These are phyloP conservation scores for Morpho deidamia DNA, from an alignment of 2,888 invertebrate genomes.

Conservation along the genomic window DNA sequence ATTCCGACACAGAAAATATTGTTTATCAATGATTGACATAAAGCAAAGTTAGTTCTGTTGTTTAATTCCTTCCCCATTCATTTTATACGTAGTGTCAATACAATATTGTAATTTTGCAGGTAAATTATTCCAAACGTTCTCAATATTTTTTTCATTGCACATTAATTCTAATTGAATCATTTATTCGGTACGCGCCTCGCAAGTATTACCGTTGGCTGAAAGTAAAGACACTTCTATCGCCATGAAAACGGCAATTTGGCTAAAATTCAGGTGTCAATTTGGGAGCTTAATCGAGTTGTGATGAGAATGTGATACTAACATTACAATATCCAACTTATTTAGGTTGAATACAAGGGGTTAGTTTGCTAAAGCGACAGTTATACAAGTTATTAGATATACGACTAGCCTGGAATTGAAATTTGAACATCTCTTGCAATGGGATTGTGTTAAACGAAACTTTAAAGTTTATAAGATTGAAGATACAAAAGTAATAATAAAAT, in stretches of 20 bases:
- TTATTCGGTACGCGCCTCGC: slow-evolving; percentile 9
- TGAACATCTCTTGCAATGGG: neutral
- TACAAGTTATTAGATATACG: neutral
- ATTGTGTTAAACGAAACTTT: too few relatives aligned
- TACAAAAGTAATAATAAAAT: too few relatives aligned
- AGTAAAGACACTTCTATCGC: slow-evolving; percentile 16
- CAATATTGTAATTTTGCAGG: too few relatives aligned
- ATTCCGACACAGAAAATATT: too few relatives aligned
- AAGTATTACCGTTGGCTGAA: slow-evolving; percentile 15
- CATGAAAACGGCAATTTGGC: slow-evolving; percentile 21
- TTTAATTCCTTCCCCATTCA: too few relatives aligned
- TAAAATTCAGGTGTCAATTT: slow-evolving; percentile 21
- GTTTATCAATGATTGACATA: too few relatives aligned
- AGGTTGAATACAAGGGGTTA: slow-evolving; percentile 4
- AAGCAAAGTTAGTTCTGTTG: too few relatives aligned
- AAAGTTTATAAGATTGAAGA: too few relatives aligned
- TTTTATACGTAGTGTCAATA: too few relatives aligned
- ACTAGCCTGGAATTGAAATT: neutral
- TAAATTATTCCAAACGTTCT: neutral
- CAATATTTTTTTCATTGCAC: neutral
- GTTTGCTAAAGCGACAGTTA: neutral
- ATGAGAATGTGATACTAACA: slow-evolving; percentile 19
- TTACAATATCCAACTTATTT: slow-evolving; percentile 3
- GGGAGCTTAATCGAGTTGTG: slow-evolving; percentile 20
- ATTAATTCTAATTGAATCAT: slow-evolving; percentile 9